Conservation (phyloP, 2,888 invertebrate genomes). For the Sinhomidia bicolor region DNA sequence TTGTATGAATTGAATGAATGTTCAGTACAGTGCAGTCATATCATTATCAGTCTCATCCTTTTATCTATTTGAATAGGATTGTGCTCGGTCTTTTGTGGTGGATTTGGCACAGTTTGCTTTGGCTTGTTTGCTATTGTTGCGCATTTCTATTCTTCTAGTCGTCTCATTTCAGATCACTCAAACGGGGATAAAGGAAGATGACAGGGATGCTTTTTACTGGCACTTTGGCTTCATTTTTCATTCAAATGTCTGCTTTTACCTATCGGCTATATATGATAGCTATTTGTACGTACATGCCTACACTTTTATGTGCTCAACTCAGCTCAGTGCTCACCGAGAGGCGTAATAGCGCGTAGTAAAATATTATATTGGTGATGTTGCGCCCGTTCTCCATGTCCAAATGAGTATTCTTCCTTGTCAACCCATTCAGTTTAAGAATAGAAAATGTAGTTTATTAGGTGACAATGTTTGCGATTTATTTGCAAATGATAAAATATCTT, state of each 20-base stretch:
- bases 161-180: constrained; percentile 59
- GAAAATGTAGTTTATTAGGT: constrained; percentile 46
- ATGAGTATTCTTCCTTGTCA: constrained; percentile 22
- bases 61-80: constrained; percentile 69
- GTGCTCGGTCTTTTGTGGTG: constrained; percentile 66
- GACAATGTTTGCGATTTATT: constrained; percentile 42
- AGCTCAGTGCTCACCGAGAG: background rate
- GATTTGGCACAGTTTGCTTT: constrained; percentile 76
- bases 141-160: constrained; percentile 35
- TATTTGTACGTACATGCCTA: too few relatives aligned
- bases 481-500: constrained; percentile 21
- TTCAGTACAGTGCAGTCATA: constrained; percentile 8
- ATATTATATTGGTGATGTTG: background rate
- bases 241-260: background rate
- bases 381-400: constrained; percentile 42
- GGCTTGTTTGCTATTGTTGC: constrained; percentile 69
- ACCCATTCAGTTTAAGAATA: constrained; percentile 2
- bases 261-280: background rate
- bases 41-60: constrained; percentile 32
- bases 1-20: constrained; percentile 16
- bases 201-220: constrained; percentile 29
- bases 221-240: constrained; percentile 39
- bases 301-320: background rate
- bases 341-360: background rate
- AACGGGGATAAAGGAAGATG: constrained; percentile 62